Evolutionary conservation across 2,888 invertebrate species (phyloP).

Genomic region (Sceliomorpha sp.): DNA sequence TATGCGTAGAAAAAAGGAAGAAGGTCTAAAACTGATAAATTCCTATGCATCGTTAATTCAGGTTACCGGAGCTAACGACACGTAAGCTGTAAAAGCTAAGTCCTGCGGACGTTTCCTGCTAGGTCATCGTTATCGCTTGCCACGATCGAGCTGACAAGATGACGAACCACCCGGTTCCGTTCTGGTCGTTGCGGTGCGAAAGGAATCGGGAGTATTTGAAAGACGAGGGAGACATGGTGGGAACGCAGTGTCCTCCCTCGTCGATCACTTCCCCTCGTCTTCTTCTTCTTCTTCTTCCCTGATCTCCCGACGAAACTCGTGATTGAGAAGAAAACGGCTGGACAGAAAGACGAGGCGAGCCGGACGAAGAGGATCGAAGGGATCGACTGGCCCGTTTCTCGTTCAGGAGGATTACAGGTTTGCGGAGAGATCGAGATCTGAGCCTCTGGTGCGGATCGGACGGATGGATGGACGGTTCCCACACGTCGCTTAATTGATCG

Average conservation of each 20-base stretch:
- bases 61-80: conserved; percentile 51
- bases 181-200: conserved; percentile 48
- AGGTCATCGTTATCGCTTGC: conserved; percentile 46
- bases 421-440: conserved; percentile 78
- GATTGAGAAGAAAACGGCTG: conserved; percentile 56
- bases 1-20: conserved; percentile 37
- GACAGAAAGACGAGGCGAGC: conserved; percentile 46
- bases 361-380: conserved; percentile 41
- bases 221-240: conserved; percentile 58
- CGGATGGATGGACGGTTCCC: conserved; percentile 75
- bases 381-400: conserved; percentile 53
- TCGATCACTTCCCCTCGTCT: no score
- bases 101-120: conserved; percentile 54
- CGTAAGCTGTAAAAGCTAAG: conserved; percentile 56
- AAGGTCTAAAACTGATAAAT: conserved; percentile 41
- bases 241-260: no score
- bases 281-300: conserved; percentile 6
- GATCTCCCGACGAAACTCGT: conserved; percentile 47
- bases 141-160: conserved; percentile 63
- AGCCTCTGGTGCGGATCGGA: conserved; percentile 74
- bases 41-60: conserved; percentile 53
- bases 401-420: conserved; percentile 78
- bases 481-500: conserved; percentile 80
- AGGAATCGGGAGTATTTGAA: conserved; percentile 46
- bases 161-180: conserved; percentile 64